Evolutionary conservation across 2,113 vertebrate species (phyloP).

Genomic region (Burhinus bistriatus): DNA sequence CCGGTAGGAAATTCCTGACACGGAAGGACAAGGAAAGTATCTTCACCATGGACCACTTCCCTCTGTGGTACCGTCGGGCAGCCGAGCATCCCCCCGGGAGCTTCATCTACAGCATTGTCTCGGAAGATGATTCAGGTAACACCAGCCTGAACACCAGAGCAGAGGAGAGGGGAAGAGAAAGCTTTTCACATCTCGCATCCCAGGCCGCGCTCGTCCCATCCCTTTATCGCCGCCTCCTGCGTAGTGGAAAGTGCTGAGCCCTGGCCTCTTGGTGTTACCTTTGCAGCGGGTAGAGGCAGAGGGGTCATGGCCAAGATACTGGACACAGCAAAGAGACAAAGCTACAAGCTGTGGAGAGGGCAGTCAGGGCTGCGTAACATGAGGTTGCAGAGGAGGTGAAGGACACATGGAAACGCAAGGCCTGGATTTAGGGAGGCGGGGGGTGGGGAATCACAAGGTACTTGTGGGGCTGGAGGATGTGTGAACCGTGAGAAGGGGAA

Average conservation of each 20-base stretch:
- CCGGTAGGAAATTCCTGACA: slow-evolving; percentile 86
- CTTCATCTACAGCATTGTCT: slow-evolving; percentile 87
- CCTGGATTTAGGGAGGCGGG: accelerated
- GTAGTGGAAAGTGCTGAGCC: background rate
- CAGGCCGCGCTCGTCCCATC: accelerated
- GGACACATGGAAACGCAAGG: background rate
- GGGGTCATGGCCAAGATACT: accelerated
- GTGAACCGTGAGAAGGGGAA: accelerated
- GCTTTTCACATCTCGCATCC: background rate
- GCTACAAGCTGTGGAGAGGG: background rate
- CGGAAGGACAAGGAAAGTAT: slow-evolving; percentile 84
- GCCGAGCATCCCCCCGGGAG: slow-evolving; percentile 85
- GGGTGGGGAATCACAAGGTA: background rate
- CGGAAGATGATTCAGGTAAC: slow-evolving; percentile 83
- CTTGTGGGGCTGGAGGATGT: background rate
- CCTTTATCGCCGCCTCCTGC: accelerated
- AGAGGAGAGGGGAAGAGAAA: background rate
- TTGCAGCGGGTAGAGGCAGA: accelerated
- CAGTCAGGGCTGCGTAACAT: background rate
- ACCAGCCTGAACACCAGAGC: background rate
- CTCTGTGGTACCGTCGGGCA: slow-evolving; percentile 92
- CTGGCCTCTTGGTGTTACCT: accelerated
- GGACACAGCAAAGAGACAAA: background rate
- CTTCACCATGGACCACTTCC: slow-evolving; percentile 94
- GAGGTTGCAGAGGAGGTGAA: background rate